Percentiles rank a stretch among this genome's conserved stretches.
These are phyloP conservation scores for Agrenia bidenticulata DNA, from an alignment of 2,888 invertebrate genomes.

Conservation along the genomic window DNA sequence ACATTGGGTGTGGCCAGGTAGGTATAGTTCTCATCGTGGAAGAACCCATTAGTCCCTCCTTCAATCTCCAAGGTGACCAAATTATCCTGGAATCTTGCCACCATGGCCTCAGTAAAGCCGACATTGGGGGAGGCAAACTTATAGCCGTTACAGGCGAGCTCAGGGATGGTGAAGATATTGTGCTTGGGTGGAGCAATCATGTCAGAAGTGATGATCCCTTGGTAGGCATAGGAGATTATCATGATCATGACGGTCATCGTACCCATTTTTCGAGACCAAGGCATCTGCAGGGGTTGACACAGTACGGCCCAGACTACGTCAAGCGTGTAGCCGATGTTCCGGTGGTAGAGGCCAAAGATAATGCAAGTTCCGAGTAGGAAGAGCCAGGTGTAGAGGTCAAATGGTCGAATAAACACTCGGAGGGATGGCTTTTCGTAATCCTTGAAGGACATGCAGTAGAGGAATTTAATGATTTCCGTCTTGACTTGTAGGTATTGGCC, in stretches of 20 bases:
- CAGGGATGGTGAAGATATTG: background rate
- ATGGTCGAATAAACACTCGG: background rate
- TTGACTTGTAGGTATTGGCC: background rate
- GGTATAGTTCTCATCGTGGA: background rate
- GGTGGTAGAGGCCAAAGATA: background rate
- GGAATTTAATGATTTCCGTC: background rate
- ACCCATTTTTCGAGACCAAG: background rate
- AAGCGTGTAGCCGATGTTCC: background rate
- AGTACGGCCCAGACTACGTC: background rate
- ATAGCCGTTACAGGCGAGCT: background rate
- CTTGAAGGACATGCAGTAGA: background rate
- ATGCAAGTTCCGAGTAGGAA: background rate
- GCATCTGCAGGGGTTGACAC: background rate
- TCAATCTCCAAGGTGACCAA: too few species aligned
- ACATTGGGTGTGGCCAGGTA: background rate
- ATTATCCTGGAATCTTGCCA: background rate
- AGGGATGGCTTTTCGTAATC: background rate
- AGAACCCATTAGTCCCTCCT: too few species aligned
- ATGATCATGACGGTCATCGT: background rate
- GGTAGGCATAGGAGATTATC: background rate
- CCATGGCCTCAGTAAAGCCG: background rate
- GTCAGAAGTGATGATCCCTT: background rate
- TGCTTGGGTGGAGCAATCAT: background rate
- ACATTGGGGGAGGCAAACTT: background rate
- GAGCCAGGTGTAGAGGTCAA: background rate